phyloP scores from a whole-genome alignment of 2,797 vertebrate genomes.

The Poeciliopsis presidionis region DNA sequence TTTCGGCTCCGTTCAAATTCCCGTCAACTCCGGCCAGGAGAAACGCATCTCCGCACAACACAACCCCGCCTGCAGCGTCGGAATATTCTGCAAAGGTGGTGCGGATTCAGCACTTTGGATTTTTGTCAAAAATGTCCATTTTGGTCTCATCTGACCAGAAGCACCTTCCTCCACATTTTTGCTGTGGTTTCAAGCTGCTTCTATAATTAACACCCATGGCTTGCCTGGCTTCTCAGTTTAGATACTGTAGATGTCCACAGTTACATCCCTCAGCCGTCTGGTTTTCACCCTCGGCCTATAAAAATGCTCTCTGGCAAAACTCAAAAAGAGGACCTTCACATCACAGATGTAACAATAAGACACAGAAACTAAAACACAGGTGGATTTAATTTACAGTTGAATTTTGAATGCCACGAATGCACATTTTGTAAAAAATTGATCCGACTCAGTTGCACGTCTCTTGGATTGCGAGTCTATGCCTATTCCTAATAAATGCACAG shows the following conservation, averaged over 20 bases:
- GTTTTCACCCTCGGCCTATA: not conserved
- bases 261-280: not conserved
- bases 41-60: not conserved
- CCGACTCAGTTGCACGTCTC: too few relatives aligned
- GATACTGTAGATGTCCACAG: not conserved
- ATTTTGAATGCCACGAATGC: not conserved
- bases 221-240: not conserved
- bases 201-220: not conserved
- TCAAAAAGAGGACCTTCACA: not conserved
- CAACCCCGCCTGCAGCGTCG: not conserved
- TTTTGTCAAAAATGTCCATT: not conserved
- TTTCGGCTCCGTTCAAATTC: not conserved
- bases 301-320: not conserved
- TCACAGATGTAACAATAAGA: not conserved
- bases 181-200: not conserved
- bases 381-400: not conserved
- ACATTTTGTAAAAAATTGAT: too few relatives aligned
- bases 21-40: not conserved
- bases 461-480: too few relatives aligned
- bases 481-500: too few relatives aligned
- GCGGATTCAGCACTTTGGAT: not conserved
- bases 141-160: not conserved
- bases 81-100: not conserved
- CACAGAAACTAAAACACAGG: not conserved
- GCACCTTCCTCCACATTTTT: slow-evolving; percentile 1